Percentiles rank a stretch among this genome's conserved stretches.
These are phyloP conservation scores for Nannobrachium achirus DNA, from an alignment of 2,113 vertebrate genomes.

Conservation along the genomic window DNA sequence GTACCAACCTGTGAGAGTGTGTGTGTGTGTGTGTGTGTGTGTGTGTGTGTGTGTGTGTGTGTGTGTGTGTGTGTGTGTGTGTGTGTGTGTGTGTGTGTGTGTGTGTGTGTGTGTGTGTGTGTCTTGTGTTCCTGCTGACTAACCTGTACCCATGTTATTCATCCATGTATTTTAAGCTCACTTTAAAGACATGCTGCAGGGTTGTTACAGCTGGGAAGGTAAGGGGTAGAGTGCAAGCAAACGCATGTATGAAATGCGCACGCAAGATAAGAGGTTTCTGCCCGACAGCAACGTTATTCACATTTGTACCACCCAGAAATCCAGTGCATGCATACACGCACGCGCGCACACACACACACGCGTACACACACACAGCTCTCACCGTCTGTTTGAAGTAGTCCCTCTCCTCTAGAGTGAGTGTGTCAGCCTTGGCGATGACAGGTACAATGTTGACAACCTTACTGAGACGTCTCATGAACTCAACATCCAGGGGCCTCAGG, in stretches of 20 bases:
- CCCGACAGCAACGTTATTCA: too few species aligned
- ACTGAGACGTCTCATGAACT: constrained; percentile 97
- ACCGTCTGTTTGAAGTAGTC: constrained; percentile 94
- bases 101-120: neutral
- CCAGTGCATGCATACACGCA: too few species aligned
- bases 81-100: constrained; percentile 14
- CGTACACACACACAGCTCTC: constrained; percentile 30
- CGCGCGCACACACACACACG: neutral
- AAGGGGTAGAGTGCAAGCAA: neutral
- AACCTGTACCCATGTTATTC: constrained; percentile 1
- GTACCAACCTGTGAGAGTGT: constrained; percentile 11
- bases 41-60: constrained; percentile 6
- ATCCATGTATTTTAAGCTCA: constrained; percentile 29
- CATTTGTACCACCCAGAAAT: too few species aligned
- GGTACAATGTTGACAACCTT: constrained; percentile 99
- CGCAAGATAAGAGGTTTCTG: too few species aligned
- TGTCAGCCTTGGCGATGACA: constrained; percentile 95
- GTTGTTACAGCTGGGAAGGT: constrained; percentile 1
- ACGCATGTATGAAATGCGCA: neutral
- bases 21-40: neutral
- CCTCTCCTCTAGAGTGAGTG: constrained; percentile 95
- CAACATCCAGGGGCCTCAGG: constrained; percentile 92
- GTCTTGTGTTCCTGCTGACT: neutral
- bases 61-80: neutral
- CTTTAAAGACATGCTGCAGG: constrained; percentile 2